Evolutionary conservation across 2,113 vertebrate species (phyloP), one percentile per base, ranked within the genome.

Genomic region (Tursiops truncatus): DNA sequence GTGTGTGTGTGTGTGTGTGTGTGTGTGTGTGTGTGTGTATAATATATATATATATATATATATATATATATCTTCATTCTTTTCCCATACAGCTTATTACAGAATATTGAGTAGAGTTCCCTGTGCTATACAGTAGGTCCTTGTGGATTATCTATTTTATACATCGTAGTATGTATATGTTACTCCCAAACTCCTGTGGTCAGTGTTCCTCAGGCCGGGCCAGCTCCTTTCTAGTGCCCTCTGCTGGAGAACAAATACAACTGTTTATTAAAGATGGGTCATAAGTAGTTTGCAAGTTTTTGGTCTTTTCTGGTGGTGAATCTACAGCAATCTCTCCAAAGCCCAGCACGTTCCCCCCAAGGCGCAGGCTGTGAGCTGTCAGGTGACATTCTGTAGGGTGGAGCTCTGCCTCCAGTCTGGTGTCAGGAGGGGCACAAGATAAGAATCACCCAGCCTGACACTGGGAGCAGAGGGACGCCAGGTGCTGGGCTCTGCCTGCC

Each of bases 171-270:
- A 18, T 1, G 15, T 47, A 10, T 10, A 18, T n/a, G 20, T 79
- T 50, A 53, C 1, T 56, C 31, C 20, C 31, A n/a, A 79, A n/a
- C 50, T 56, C 76, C 31, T 79, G 74, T 1, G 38, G 14, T 33
- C 89, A 44, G 50, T 2, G 1, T 23, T 23, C 26, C 60, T 25
- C 65, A 15, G 31, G 13, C 21, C 8, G 1, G 1, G 53, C 44
- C 53, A 23, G 76, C 93, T 97, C 81, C 31, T 96, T 91, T 95
- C 60, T 86, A 6, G 23, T 60, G 81, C 95, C 97, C 95, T 95
- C 97, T 98, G 84, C 97, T 96, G 97, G 95, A 36, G 0, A 17
- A 41, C 0, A 18, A 44, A 6, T 44, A 18, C 70, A 96, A 92
- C 31, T 94, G 21, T 4, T 44, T 41, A 31, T 44, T 20, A 80